A percentile compares a stretch with the other conserved stretches of the same genome.
Conservation (phyloP, 2,888 invertebrate species). For the Cepaea hortensis region DNA sequence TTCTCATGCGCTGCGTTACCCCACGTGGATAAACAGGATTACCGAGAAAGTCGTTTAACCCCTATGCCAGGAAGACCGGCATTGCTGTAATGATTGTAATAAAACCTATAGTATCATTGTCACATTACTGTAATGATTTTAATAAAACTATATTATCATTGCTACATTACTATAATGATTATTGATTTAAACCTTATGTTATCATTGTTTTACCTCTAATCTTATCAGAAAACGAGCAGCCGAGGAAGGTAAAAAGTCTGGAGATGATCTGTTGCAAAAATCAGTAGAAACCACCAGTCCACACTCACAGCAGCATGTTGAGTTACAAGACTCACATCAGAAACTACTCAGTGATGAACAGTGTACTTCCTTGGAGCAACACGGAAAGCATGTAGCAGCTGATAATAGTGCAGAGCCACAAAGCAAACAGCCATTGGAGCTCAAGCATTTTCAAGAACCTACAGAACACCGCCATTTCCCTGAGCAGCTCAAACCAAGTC, state of each 20-base stretch:
- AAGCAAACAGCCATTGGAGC: background rate
- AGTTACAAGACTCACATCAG: background rate
- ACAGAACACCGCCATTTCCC: background rate
- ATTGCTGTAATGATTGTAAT: no score
- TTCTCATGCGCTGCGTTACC: no score
- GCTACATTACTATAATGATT: background rate
- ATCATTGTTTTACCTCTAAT: background rate
- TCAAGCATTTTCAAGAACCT: background rate
- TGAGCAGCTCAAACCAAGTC: background rate
- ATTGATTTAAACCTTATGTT: background rate
- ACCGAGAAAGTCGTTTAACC: no score
- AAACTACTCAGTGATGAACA: background rate
- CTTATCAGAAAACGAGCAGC: conserved; percentile 49
- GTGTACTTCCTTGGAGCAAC: background rate
- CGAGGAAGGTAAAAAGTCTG: conserved; percentile 47
- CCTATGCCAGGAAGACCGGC: no score
- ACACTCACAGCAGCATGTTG: background rate
- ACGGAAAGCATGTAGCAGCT: background rate
- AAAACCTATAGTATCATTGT: no score
- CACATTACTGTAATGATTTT: no score
- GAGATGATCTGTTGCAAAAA: conserved; percentile 27
- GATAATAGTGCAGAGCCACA: background rate
- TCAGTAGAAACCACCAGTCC: background rate
- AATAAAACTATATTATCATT: background rate
- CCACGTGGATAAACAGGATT: no score